These are phyloP conservation scores for Schlechtendalia chinensis DNA, from an alignment of 1,140 invertebrate species.

Conservation along the genomic window DNA sequence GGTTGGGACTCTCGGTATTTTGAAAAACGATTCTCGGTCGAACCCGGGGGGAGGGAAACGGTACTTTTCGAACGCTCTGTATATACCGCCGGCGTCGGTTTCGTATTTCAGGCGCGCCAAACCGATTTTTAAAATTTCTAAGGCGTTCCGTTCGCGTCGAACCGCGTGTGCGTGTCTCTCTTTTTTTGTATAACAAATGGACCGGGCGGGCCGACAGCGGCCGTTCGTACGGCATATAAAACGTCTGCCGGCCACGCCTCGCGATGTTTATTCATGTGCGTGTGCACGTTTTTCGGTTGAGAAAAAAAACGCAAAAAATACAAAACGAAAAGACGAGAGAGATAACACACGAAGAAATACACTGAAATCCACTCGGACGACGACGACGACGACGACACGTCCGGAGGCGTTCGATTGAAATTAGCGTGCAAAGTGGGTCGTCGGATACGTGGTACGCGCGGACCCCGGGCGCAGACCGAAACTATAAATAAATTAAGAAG, in stretches of 20 bases:
- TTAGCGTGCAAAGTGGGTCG: conserved; percentile 48
- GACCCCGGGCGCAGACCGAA: neutral
- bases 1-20: too few relatives aligned
- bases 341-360: conserved; percentile 3
- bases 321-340: too few relatives aligned
- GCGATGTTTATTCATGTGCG: too few relatives aligned
- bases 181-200: neutral
- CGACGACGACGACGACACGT: conserved; percentile 21
- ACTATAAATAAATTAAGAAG: conserved; percentile 22
- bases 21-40: too few relatives aligned
- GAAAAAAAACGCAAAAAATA: too few relatives aligned
- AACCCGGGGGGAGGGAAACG: too few relatives aligned
- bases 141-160: neutral
- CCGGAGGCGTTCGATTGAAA: conserved; percentile 47
- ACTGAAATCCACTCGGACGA: neutral
- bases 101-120: neutral
- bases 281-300: neutral
- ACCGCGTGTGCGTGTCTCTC: neutral
- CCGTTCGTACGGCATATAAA: conserved; percentile 1
- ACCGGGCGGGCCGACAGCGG: neutral
- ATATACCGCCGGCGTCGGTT: neutral
- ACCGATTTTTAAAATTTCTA: neutral
- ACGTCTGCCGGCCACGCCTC: conserved; percentile 13
- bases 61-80: neutral
- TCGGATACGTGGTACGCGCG: conserved; percentile 11